Percentiles rank a stretch among this genome's conserved stretches.
Evolutionary conservation across 1,140 invertebrate genomes (phyloP).

Genomic region (Akabosia matsudoensis): DNA sequence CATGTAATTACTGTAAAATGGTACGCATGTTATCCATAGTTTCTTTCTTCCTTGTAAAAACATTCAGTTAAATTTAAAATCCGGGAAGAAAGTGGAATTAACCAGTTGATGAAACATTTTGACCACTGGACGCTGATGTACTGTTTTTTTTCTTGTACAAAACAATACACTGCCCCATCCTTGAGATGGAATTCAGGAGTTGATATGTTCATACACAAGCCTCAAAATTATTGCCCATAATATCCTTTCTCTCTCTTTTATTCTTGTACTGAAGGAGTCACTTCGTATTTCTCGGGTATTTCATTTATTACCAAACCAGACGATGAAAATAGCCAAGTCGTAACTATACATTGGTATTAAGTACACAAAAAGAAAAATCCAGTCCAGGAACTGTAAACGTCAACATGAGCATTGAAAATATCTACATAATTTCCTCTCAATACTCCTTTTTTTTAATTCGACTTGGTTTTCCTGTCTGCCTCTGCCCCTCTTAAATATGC

Average conservation of each 20-base stretch:
- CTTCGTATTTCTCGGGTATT: background rate
- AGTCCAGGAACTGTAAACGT: background rate
- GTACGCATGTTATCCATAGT: too few species aligned
- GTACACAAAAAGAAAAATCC: background rate
- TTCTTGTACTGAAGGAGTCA: background rate
- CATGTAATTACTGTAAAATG: too few species aligned
- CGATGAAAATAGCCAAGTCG: background rate
- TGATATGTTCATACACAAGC: too few species aligned
- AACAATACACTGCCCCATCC: too few species aligned
- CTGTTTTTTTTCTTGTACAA: too few species aligned
- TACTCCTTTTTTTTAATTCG: background rate
- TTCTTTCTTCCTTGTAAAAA: too few species aligned
- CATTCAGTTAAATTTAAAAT: too few species aligned
- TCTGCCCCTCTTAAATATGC: too few species aligned
- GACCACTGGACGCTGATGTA: background rate
- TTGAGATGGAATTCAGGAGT: too few species aligned
- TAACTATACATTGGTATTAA: background rate
- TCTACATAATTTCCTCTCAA: background rate
- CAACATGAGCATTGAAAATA: background rate
- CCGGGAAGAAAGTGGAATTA: too few species aligned
- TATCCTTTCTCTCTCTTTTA: background rate
- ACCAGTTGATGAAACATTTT: too few species aligned
- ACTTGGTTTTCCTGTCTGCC: background rate
- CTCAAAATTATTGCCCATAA: background rate
- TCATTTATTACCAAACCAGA: constrained; percentile 4